phyloP scores from a whole-genome alignment of 2,113 vertebrate species.

The Zosterops hypoxanthus region DNA sequence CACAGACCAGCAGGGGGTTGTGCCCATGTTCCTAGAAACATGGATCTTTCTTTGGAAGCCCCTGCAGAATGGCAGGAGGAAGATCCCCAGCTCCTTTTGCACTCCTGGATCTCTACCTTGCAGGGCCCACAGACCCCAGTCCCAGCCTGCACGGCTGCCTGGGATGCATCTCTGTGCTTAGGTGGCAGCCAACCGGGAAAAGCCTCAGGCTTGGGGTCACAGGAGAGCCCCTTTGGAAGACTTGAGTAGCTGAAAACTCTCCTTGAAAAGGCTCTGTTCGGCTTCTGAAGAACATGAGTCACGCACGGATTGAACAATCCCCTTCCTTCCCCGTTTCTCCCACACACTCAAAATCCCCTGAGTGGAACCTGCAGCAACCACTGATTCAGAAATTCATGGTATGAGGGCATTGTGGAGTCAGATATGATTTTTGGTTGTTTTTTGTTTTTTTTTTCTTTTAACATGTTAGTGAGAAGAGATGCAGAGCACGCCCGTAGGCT shows the following conservation, averaged over 20 bases:
- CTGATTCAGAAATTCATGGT: conserved; percentile 65
- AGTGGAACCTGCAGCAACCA: conserved; percentile 29
- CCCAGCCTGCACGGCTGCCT: background rate
- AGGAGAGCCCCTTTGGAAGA: conserved; percentile 19
- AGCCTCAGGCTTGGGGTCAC: background rate
- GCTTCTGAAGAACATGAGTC: conserved; percentile 66
- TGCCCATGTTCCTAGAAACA: background rate
- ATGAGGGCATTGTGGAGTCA: background rate
- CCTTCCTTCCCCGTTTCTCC: conserved; percentile 64
- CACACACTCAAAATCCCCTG: conserved; percentile 66
- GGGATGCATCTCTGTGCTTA: background rate
- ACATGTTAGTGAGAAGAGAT: conserved; percentile 18
- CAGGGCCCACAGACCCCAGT: background rate
- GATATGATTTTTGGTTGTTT: background rate
- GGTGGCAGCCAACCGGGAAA: background rate
- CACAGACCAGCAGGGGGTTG: background rate
- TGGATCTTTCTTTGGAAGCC: background rate
- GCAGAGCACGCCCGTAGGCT: background rate
- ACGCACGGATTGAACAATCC: conserved; percentile 42
- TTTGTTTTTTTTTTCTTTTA: background rate
- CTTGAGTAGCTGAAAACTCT: conserved; percentile 23
- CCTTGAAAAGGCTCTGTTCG: conserved; percentile 18
- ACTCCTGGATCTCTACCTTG: background rate
- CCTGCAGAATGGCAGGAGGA: background rate
- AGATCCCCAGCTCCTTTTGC: background rate